Evolutionary conservation across 2,797 vertebrate species (phyloP), one percentile per base, ranked within the genome.

Genomic region (Phylloscopus collybita): DNA sequence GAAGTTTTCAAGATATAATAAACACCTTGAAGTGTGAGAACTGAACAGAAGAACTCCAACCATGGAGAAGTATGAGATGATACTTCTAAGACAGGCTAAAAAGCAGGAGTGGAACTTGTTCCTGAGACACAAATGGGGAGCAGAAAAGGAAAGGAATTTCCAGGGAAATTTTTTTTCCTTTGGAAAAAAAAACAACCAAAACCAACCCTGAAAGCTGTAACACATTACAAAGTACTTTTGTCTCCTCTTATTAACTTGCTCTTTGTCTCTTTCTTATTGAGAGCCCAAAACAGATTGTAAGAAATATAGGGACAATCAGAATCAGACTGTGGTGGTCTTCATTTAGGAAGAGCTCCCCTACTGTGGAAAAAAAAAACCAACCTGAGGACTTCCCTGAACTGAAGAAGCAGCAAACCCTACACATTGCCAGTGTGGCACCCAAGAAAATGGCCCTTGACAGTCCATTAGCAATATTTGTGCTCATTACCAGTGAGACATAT

Each of bases 391-490:
- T 85, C 40, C 30, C 61, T 75, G 69, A 81, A 74, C 26, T 61
- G 70, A 91, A 54, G 29, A 49, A 75, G 45, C 64, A 75, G 12
- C 21, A 53, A 89, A 79, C 32, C 8, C 38, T 54, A 62, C 36
- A 60, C 57, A 50, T 29, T 86, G 65, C 42, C 80, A 95, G 94
- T 6, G 2, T 82, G 89, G 78, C 29, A 96, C 62, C 75, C 61
- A 92, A 85, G 73, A 12, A 73, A 81, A 88, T 40, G 38, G 67
- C 86, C 71, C 90, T 95, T 89, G 80, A 93, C 80, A 90, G 72
- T 95, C 90, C 88, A 94, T 97, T 96, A 97, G 95, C 94, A 97
- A 93, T 97, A 97, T 97, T 93, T 78, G 21, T 96, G 90, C 94
- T 98, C 96, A 94, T 97, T 97, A 97, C 88, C 94, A 94, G 93